A percentile compares a stretch with the other conserved stretches of the same genome.
Conservation (phyloP, 2,888 invertebrate genomes). For the Meandrusa payeni region DNA sequence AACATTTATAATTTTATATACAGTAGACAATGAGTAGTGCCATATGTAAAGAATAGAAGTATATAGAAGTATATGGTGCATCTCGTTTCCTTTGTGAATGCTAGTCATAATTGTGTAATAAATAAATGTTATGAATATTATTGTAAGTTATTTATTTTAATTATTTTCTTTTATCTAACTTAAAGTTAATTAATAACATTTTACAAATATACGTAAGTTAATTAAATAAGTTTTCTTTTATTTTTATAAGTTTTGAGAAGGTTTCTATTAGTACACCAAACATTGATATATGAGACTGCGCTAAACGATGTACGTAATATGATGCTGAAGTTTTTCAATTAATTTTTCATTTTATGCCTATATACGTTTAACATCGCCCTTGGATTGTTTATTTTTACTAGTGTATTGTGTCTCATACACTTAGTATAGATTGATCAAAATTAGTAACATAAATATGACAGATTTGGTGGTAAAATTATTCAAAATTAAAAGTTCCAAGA, state of each 20-base stretch:
- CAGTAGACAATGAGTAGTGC: conserved; percentile 49
- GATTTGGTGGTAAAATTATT: conserved; percentile 28
- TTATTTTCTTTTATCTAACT: conserved; percentile 12
- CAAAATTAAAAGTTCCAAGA: conserved; percentile 55
- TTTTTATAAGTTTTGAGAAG: background rate
- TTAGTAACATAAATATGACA: background rate
- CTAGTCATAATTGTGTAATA: conserved; percentile 63
- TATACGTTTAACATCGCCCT: too few relatives aligned
- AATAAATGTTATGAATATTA: conserved; percentile 37
- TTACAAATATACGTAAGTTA: conserved; percentile 1
- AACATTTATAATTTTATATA: conserved; percentile 25
- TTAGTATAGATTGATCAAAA: background rate
- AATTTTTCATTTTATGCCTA: too few relatives aligned
- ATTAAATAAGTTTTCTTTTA: background rate
- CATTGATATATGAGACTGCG: conserved; percentile 4
- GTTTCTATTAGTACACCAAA: background rate
- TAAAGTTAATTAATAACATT: background rate
- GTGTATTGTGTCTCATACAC: too few relatives aligned
- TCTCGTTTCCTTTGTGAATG: conserved; percentile 57
- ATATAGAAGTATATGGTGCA: conserved; percentile 53
- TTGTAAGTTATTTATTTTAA: conserved; percentile 28
- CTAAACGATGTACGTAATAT: background rate
- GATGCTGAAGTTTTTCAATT: too few relatives aligned
- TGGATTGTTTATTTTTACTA: too few relatives aligned
- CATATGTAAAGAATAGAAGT: conserved; percentile 43